Base-by-base conservation (phyloP, 1,140 invertebrate species). In the Bactericera cockerelli region DNA sequence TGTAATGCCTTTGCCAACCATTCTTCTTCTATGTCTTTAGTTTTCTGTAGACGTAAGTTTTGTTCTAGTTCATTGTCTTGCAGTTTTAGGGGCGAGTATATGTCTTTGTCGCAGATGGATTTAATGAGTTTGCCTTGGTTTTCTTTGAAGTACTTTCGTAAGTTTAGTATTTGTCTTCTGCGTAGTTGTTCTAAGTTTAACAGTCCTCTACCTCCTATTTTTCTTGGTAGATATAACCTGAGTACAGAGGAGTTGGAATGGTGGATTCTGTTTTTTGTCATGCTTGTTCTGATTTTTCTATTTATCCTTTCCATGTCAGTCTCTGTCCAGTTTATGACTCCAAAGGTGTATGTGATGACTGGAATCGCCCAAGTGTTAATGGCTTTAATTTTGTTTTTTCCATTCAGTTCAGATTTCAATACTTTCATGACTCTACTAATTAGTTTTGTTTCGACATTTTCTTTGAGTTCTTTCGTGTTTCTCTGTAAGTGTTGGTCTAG, bases 331-430 rank as follows among this genome's bases (percentile, higher is more conserved):
- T 33, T 11, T 26, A 57, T 10, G 1, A 57, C 36, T 2, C 56
- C 56, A 31, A 57, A 57, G 6, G 33, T 31, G 56, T 57, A 57
- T 8, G 56, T 26, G 26, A 57, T 31, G 16, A 57, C 16, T 8
- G 56, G 16, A 4, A 33, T 57, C 11, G 26, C 56, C 16, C 31
- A 31, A 19, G 56, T 49, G 19, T 57, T 57, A 2, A 57, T 33
- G 2, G 56, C 56, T 6, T 31, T 26, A 2, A 33, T 33, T 31
- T 21, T 56, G 22, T 56, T 56, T 25, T 26, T 8, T 6, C 6
- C 55, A 56, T 19, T 24, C n/a, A 56, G 22, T 16, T 11, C 55
- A 6, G 14, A 19, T 25, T 24, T n/a, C 31, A 56, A 56, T 8
- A 56, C 31, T 8, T 19, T 26, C n/a, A 19, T 8, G 19, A 56